A percentile compares a stretch with the other conserved stretches of the same genome.
Conservation (phyloP, 2,888 invertebrate genomes). For the Spialia ferax region DNA sequence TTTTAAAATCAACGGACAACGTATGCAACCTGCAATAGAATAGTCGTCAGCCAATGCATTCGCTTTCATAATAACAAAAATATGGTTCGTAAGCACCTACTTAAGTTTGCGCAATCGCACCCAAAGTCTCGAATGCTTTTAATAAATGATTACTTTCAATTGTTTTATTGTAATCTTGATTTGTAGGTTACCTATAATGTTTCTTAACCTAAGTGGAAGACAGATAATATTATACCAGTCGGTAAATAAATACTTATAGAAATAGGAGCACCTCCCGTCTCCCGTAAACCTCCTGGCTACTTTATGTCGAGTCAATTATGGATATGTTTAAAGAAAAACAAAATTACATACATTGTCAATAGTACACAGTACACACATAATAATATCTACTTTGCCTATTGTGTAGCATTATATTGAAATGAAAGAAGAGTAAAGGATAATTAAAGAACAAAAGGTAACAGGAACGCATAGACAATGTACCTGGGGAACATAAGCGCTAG, state of each 20-base stretch:
- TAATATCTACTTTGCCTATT: neutral
- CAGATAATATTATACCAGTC: no score
- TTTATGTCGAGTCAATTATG: no score
- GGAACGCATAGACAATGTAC: constrained; percentile 49
- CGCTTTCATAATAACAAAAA: constrained; percentile 25
- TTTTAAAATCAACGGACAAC: neutral
- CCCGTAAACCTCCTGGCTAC: no score
- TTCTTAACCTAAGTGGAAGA: no score
- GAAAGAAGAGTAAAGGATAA: constrained; percentile 1
- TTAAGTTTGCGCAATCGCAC: constrained; percentile 2
- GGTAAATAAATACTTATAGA: no score
- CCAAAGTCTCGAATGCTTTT: neutral
- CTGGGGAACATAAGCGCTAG: constrained; percentile 56
- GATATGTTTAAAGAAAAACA: neutral
- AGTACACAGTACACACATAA: neutral
- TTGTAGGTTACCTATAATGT: neutral
- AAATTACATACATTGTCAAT: neutral
- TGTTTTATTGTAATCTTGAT: neutral
- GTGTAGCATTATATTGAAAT: neutral
- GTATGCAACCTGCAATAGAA: neutral
- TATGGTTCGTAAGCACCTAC: neutral
- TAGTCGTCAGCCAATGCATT: constrained; percentile 36
- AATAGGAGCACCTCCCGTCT: no score
- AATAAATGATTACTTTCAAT: neutral
- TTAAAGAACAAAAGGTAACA: constrained; percentile 44